These are phyloP conservation scores for Gymnocypris eckloni DNA, from an alignment of 2,797 vertebrate genomes.

Conservation along the genomic window DNA sequence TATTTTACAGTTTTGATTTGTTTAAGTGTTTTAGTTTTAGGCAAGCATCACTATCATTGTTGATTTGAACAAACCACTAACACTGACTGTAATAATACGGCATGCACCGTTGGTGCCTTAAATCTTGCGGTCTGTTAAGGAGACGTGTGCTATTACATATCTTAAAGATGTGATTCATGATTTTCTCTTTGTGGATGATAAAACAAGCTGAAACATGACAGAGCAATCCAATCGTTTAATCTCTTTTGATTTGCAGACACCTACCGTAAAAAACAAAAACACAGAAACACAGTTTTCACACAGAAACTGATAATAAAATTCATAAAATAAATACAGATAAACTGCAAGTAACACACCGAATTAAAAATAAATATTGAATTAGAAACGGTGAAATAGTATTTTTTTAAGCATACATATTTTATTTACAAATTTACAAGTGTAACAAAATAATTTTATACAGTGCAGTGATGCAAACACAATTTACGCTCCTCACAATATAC, in stretches of 20 bases:
- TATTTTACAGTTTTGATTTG: no score
- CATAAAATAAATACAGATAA: no score
- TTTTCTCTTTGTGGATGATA: background rate
- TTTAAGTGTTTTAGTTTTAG: background rate
- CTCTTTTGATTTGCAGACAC: background rate
- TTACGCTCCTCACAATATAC: background rate
- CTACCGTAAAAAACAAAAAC: background rate
- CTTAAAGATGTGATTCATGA: background rate
- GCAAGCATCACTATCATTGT: background rate
- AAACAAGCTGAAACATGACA: background rate
- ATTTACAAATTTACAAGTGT: no score
- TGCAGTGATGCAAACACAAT: background rate
- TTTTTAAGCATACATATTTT: background rate
- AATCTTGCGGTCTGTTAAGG: background rate
- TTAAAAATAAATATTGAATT: no score
- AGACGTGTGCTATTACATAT: background rate
- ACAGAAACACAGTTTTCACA: no score
- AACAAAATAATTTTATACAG: background rate
- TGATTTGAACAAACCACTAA: constrained; percentile 2
- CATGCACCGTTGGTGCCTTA: background rate
- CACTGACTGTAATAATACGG: background rate
- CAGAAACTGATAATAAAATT: no score
- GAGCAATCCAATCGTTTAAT: background rate
- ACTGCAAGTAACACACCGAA: no score
- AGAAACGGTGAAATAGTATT: no score